These are phyloP conservation scores for Macroramphosus scolopax DNA, from an alignment of 2,797 vertebrate species.

Conservation along the genomic window DNA sequence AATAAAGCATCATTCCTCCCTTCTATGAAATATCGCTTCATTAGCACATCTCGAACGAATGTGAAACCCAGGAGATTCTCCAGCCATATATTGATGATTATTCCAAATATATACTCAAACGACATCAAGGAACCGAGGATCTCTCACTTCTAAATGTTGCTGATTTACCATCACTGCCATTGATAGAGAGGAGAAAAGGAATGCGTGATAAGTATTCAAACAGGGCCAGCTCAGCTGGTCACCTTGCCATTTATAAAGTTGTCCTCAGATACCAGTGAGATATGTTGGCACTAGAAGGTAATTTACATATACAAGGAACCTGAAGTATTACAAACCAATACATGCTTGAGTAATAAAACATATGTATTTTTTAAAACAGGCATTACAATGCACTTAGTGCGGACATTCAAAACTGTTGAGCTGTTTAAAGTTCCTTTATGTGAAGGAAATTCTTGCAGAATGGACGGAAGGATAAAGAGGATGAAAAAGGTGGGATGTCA, in stretches of 20 bases:
- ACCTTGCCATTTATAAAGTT: conserved; percentile 68
- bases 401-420: conserved; percentile 80
- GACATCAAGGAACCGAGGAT: conserved; percentile 32
- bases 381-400: conserved; percentile 83
- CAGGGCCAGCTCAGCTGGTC: conserved; percentile 61
- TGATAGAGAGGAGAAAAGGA: conserved; percentile 45
- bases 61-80: conserved; percentile 14
- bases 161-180: conserved; percentile 19
- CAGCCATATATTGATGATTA: conserved; percentile 18
- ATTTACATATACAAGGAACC: conserved; percentile 77
- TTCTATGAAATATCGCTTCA: conserved; percentile 28
- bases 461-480: conserved; percentile 60
- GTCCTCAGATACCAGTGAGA: conserved; percentile 73
- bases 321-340: conserved; percentile 79
- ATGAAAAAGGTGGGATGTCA: conserved; percentile 47
- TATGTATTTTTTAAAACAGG: conserved; percentile 74
- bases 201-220: conserved; percentile 57
- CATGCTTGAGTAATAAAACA: conserved; percentile 82
- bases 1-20: conserved; percentile 37
- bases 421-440: conserved; percentile 71
- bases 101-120: conserved; percentile 34
- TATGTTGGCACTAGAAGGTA: conserved; percentile 76
- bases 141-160: conserved; percentile 15
- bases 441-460: conserved; percentile 58
- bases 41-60: conserved; percentile 30